phyloP scores from a whole-genome alignment of 2,888 invertebrate genomes.

The Abrostola triplasia region DNA sequence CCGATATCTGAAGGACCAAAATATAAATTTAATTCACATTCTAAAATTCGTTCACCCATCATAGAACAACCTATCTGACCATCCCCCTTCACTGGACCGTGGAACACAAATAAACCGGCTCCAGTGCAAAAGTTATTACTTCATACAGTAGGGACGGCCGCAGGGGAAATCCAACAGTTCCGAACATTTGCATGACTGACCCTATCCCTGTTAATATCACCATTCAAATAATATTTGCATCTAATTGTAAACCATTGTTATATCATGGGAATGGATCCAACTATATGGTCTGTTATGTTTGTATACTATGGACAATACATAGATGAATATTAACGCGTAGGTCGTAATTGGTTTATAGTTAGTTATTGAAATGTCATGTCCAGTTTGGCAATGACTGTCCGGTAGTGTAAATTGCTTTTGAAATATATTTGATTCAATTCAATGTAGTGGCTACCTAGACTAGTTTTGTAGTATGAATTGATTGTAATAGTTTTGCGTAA shows the following conservation, averaged over 20 bases:
- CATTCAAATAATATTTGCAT: constrained; percentile 83
- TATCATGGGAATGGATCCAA: constrained; percentile 77
- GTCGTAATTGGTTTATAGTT: constrained; percentile 50
- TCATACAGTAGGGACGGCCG: constrained; percentile 73
- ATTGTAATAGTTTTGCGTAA: not conserved
- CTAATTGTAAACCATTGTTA: constrained; percentile 83
- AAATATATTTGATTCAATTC: constrained; percentile 30
- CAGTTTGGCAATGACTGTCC: constrained; percentile 29
- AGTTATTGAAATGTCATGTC: constrained; percentile 49
- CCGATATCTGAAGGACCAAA: not conserved
- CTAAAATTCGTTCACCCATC: constrained; percentile 14
- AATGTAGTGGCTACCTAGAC: constrained; percentile 10
- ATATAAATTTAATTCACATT: constrained; percentile 4
- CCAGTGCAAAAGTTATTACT: constrained; percentile 68
- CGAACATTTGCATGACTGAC: constrained; percentile 81
- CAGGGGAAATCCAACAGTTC: constrained; percentile 81
- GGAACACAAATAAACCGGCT: constrained; percentile 50
- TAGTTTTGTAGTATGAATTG: constrained; percentile 9
- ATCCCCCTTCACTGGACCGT: constrained; percentile 50
- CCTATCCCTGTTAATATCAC: constrained; percentile 75
- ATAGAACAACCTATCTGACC: constrained; percentile 30
- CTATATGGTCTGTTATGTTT: constrained; percentile 30
- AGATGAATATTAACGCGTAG: constrained; percentile 39
- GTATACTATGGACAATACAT: constrained; percentile 35
- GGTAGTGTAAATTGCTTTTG: constrained; percentile 17